These are phyloP conservation scores for Pseudomugil tenellus DNA, from an alignment of 2,797 vertebrate genomes.

Conservation along the genomic window DNA sequence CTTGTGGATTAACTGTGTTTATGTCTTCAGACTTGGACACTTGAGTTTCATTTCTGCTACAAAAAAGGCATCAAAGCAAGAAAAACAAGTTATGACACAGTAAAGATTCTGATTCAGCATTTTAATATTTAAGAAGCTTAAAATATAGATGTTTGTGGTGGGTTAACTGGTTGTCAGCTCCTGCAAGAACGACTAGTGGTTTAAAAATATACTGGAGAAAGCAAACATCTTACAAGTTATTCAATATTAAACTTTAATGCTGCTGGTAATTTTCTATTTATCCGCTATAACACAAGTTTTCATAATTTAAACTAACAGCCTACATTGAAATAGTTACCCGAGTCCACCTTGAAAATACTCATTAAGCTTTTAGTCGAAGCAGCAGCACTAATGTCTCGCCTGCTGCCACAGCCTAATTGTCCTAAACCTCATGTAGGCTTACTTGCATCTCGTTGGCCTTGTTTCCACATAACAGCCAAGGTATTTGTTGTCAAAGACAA, in stretches of 20 bases:
- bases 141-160: no score
- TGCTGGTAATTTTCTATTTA: not conserved
- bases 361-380: not conserved
- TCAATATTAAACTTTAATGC: not conserved
- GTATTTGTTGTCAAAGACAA: no score
- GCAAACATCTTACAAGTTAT: no score
- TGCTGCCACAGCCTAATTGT: no score
- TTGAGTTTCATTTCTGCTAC: no score
- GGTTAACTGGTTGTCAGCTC: no score
- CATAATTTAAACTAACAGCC: not conserved
- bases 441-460: no score
- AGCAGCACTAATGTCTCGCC: not conserved
- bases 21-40: not conserved
- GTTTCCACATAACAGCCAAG: no score
- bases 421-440: no score
- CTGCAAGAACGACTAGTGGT: not conserved
- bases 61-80: not conserved
- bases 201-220: no score
- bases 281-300: not conserved
- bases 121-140: no score
- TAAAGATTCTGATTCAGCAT: no score
- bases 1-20: not conserved
- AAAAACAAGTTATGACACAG: not conserved
- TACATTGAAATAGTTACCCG: not conserved
- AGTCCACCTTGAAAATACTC: not conserved